Evolutionary conservation across 2,797 vertebrate species (phyloP).

Genomic region (Sebastes hubbsi): DNA sequence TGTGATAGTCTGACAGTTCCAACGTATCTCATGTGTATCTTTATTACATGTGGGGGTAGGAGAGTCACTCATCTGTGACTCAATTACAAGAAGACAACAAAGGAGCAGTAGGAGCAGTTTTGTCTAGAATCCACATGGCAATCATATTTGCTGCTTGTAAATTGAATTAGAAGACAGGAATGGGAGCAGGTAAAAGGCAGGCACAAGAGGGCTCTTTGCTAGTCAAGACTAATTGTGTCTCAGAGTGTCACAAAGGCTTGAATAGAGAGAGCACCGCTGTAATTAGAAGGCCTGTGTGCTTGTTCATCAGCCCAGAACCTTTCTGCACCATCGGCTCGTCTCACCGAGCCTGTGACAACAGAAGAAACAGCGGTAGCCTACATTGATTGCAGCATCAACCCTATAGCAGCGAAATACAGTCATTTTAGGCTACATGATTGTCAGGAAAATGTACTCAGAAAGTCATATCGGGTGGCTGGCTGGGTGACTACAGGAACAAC

Average conservation of each 20-base stretch:
- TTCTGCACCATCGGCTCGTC: constrained; percentile 61
- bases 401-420: constrained; percentile 27
- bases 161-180: constrained; percentile 73
- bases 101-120: constrained; percentile 62
- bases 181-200: constrained; percentile 73
- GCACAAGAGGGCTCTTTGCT: constrained; percentile 67
- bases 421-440: constrained; percentile 26
- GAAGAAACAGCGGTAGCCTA: constrained; percentile 27
- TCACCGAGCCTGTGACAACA: constrained; percentile 54
- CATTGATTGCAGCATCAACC: constrained; percentile 47
- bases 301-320: constrained; percentile 73
- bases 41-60: constrained; percentile 46
- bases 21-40: constrained; percentile 53
- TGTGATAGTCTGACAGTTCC: constrained; percentile 23
- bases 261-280: constrained; percentile 57
- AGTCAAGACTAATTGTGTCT: constrained; percentile 76
- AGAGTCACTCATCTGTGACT: constrained; percentile 72
- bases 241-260: constrained; percentile 67
- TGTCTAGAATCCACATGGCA: constrained; percentile 69
- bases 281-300: constrained; percentile 72
- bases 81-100: constrained; percentile 75
- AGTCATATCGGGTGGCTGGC: not conserved
- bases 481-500: not conserved
- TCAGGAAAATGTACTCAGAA: not conserved
- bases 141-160: constrained; percentile 73